These are phyloP conservation scores for Gulo gulo DNA, from an alignment of 2,113 vertebrate species.

Conservation along the genomic window DNA sequence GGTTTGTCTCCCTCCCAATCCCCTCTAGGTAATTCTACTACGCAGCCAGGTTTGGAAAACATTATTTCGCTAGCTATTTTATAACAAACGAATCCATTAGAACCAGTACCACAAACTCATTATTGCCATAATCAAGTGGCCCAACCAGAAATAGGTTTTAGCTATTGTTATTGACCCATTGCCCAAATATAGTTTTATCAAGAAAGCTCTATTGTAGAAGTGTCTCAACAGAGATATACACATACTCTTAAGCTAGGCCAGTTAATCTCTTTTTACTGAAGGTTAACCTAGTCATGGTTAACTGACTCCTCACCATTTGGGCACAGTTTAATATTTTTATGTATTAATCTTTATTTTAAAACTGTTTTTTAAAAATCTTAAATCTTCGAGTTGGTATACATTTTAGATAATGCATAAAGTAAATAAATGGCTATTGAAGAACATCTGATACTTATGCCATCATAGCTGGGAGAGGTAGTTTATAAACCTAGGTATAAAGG, in stretches of 20 bases:
- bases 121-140: not conserved
- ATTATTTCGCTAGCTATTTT: not conserved
- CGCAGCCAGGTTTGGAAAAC: not conserved
- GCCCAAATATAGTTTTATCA: not conserved
- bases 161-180: not conserved
- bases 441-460: not conserved
- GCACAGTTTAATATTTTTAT: not conserved
- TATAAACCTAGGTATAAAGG: not conserved
- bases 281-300: not conserved
- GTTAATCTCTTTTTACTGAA: not conserved
- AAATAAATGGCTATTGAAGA: not conserved
- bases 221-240: not conserved
- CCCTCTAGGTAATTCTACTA: too few relatives aligned
- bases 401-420: not conserved
- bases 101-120: not conserved
- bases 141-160: not conserved
- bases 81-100: not conserved
- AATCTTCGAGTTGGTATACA: not conserved
- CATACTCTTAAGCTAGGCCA: not conserved
- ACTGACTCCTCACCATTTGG: not conserved
- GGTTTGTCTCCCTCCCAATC: too few relatives aligned
- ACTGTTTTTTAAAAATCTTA: not conserved
- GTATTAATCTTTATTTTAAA: constrained; percentile 2
- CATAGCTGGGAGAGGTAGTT: not conserved
- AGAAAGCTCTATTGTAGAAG: not conserved